Base-by-base conservation (phyloP, 2,113 vertebrate species). In the Caranx ignobilis region DNA sequence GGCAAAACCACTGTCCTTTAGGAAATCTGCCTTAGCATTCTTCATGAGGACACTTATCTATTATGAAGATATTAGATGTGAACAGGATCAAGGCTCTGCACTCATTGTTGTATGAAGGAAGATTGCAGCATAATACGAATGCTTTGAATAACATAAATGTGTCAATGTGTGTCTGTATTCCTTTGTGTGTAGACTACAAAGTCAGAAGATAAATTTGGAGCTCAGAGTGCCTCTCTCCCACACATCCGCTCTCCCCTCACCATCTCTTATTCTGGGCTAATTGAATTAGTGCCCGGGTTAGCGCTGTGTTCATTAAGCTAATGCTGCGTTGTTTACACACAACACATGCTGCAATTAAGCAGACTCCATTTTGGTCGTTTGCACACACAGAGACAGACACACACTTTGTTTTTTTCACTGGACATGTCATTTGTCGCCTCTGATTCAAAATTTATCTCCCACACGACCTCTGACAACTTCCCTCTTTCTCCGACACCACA, bases 241-340 rank as follows among this genome's bases (percentile, higher is more conserved):
- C 84, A 78, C 60, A 66, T 50, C 59, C 47, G 9, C 79, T 65
- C 73, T 47, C 87, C 56, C 56, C 68, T 75, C 85, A 79, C 78
- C 57, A 59, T 81, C 84, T 87, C 69, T 87, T 87, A 59, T 89
- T 89, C 66, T 79, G 54, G 54, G 43, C 76, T 93, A 92, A 93
- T 93, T 89, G 85, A 93, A 93, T 94, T 93, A 93, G 86, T 68
- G 83, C 48, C 84, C 18, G 45, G 71, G 89, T 89, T 90, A 87
- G 82, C 71, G 34, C 84, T 82, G 87, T 90, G 89, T 91, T 94
- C 88, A 93, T 94, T 89, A 91, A 85, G 85, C 83, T 90, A 91
- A 91, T 92, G 82, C 86, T 68, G 76, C 76, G 86, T 90, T 92
- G 85, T 87, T 87, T 90, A 89, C 86, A 87, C 85, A 61, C 19